Evolutionary conservation across 2,888 invertebrate species (phyloP), one percentile per base, ranked within the genome.

Genomic region (Smittia sp.): DNA sequence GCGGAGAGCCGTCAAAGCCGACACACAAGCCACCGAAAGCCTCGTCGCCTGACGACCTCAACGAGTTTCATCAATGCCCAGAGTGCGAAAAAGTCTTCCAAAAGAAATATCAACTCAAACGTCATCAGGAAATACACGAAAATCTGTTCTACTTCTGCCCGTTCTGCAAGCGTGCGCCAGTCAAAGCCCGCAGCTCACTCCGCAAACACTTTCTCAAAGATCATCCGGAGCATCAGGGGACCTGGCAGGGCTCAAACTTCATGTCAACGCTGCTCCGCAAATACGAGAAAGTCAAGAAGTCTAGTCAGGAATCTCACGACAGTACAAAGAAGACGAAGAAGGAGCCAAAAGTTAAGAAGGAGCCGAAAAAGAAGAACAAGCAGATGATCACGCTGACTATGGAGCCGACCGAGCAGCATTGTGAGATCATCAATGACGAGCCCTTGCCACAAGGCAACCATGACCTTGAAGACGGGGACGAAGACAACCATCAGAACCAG

Each of bases 61-160:
- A 27, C 25, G 73, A 73, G 18, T 46, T 65, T 27, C 73, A 73
- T 52, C 63, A 73, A 52, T 73, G 73, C 27, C 46, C 41, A 4
- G 65, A 63, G 20, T 73, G 73, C 32, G 73, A 73, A 15, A 73
- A 73, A 73, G 73, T 73, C 73, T 73, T 73, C 65, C 65, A 63
- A n/a, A 73, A 73, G 62, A 73, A 73, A 32, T 73, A 73, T 46
- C 73, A 63, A 27, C 27, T 73, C 4, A 73, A 73, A 25, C 73
- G 73, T 25, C 76, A 76, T 65, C 75, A 74, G 25, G 46, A 74
- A 39, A 75, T 74, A 2, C 76, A 76, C 58, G 75, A 75, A 24
- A 74, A 75, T 63, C 68, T 74, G n/a, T 69, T 65, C 9, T 76
- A 74, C 38, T 68, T 52, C n/a, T 76, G 76, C 74, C 73, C 76